Conservation (phyloP, 2,888 invertebrate genomes). For the Synergus itoensis region DNA sequence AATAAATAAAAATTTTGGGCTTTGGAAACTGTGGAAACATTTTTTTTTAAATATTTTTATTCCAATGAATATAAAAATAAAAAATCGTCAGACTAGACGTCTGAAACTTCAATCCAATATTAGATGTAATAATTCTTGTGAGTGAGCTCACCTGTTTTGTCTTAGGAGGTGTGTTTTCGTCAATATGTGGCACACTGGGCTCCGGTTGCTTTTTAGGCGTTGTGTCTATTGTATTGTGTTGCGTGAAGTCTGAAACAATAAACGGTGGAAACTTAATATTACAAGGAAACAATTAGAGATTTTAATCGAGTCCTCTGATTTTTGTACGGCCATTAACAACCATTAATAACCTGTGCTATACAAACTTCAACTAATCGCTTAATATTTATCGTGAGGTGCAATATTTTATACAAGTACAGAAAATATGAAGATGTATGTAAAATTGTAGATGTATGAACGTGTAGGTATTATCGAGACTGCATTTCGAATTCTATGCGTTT, state of each 20-base stretch:
- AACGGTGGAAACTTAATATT: constrained; percentile 20
- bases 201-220: constrained; percentile 70
- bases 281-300: not conserved
- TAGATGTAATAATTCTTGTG: not conserved
- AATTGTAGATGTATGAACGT: not conserved
- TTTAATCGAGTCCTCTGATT: not conserved
- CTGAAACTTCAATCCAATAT: no score
- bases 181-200: constrained; percentile 68
- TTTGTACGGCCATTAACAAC: no score
- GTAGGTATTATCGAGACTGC: not conserved
- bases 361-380: no score
- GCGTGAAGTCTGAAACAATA: constrained; percentile 65
- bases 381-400: no score
- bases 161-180: constrained; percentile 67
- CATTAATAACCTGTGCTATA: no score
- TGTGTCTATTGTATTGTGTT: constrained; percentile 71
- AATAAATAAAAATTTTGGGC: no score
- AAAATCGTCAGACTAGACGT: no score
- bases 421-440: no score
- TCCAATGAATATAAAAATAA: no score
- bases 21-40: no score
- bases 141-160: constrained; percentile 67
- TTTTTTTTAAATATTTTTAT: no score
- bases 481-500: constrained; percentile 42
- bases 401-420: no score